These are phyloP conservation scores for Apteryx owenii DNA, from an alignment of 2,113 vertebrate species.

Conservation along the genomic window DNA sequence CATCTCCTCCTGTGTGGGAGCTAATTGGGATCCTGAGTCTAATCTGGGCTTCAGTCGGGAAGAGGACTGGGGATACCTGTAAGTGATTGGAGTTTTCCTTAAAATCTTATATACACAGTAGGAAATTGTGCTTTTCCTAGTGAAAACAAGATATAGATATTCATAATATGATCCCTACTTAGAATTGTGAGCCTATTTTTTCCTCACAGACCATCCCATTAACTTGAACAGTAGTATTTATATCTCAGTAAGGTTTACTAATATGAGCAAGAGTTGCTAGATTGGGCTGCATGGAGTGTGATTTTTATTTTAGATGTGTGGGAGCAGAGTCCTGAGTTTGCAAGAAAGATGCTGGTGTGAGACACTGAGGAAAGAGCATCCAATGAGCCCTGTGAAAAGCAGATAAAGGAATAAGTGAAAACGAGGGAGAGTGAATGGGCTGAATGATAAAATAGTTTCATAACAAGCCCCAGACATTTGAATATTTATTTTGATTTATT, in stretches of 20 bases:
- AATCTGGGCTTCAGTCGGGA: background rate
- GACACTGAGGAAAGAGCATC: slow-evolving; percentile 13
- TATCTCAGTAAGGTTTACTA: background rate
- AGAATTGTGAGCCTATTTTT: background rate
- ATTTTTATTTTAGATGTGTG: slow-evolving; percentile 41
- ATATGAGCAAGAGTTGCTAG: background rate
- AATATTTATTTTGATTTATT: slow-evolving; percentile 72
- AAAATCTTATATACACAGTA: background rate
- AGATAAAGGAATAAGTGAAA: slow-evolving; percentile 20
- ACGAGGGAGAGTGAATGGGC: background rate
- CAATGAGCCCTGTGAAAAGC: background rate
- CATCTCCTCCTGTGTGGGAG: background rate
- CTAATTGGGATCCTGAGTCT: background rate
- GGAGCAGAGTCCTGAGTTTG: slow-evolving; percentile 4
- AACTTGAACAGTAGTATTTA: slow-evolving; percentile 2
- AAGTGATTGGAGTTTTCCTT: background rate
- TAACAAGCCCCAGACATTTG: slow-evolving; percentile 54
- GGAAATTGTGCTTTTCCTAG: background rate
- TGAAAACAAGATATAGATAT: background rate
- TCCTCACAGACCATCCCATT: background rate
- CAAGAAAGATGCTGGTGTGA: background rate
- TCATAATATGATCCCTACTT: background rate
- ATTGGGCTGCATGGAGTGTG: slow-evolving; percentile 1
- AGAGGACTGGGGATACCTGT: background rate
- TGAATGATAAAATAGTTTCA: slow-evolving; percentile 42